Conservation (phyloP, 1,140 invertebrate species). For the Pachyrhynchus sulphureomaculatus region DNA sequence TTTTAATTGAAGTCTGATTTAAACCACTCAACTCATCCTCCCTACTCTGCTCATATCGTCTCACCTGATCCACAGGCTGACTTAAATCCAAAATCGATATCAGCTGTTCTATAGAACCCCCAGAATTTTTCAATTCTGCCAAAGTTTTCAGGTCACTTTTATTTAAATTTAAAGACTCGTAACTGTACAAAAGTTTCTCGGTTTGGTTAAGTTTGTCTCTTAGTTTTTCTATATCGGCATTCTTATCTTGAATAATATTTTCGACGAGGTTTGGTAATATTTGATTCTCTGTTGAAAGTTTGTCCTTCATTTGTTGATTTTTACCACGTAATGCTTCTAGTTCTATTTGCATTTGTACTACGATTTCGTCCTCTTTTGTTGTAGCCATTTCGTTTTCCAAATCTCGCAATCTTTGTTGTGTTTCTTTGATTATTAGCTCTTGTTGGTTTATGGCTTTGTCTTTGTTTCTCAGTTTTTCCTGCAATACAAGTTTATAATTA, state of each 20-base stretch:
- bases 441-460: slow-evolving; percentile 62
- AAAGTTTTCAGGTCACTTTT: slow-evolving; percentile 53
- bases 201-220: slow-evolving; percentile 56
- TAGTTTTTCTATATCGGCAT: slow-evolving; percentile 66
- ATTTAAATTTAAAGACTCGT: slow-evolving; percentile 57
- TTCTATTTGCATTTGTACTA: slow-evolving; percentile 59
- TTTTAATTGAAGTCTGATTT: slow-evolving; percentile 9
- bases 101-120: slow-evolving; percentile 33
- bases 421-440: slow-evolving; percentile 51
- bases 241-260: slow-evolving; percentile 65
- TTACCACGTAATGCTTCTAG: slow-evolving; percentile 57
- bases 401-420: slow-evolving; percentile 52
- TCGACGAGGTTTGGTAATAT: slow-evolving; percentile 61
- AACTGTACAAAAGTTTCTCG: slow-evolving; percentile 55
- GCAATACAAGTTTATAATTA: no score
- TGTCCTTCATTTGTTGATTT: slow-evolving; percentile 56
- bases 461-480: slow-evolving; percentile 58
- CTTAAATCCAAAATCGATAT: slow-evolving; percentile 39
- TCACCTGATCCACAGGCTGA: slow-evolving; percentile 18
- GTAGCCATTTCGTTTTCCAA: slow-evolving; percentile 59
- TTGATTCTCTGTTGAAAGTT: slow-evolving; percentile 52
- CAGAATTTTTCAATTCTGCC: slow-evolving; percentile 45
- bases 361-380: slow-evolving; percentile 52
- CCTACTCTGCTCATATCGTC: slow-evolving; percentile 46
- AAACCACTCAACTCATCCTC: neutral